These are phyloP conservation scores for Colistium nudipinnis DNA, from an alignment of 2,113 vertebrate species.

Conservation along the genomic window DNA sequence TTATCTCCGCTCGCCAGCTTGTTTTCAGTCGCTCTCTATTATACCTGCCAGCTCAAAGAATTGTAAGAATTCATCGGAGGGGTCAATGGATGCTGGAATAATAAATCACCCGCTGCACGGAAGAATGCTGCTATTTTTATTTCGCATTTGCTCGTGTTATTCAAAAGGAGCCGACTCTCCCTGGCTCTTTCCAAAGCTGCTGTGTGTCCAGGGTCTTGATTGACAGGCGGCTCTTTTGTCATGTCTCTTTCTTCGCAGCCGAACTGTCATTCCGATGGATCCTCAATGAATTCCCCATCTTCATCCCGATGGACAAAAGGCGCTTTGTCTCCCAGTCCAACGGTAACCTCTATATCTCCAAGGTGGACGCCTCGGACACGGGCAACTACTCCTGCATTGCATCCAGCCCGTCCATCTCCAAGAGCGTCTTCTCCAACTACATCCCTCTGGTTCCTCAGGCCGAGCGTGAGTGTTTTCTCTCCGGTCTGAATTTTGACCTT, in stretches of 20 bases:
- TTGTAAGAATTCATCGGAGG: conserved; percentile 49
- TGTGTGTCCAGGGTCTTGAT: conserved; percentile 36
- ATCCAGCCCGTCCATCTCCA: conserved; percentile 93
- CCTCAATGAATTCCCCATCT: conserved; percentile 96
- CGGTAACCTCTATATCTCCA: conserved; percentile 97
- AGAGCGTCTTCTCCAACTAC: conserved; percentile 98
- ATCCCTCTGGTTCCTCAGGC: conserved; percentile 91
- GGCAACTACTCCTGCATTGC: conserved; percentile 98
- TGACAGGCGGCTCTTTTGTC: conserved; percentile 44
- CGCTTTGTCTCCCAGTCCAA: conserved; percentile 94
- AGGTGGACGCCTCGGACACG: conserved; percentile 89
- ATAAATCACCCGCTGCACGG: conserved; percentile 19
- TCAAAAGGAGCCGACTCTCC: conserved; percentile 23
- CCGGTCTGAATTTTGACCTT: conserved; percentile 1
- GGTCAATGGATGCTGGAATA: conserved; percentile 64
- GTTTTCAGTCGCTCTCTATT: conserved; percentile 3
- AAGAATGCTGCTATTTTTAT: conserved; percentile 41
- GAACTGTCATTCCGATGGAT: conserved; percentile 97
- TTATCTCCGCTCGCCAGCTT: conserved; percentile 19
- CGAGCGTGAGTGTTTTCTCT: conserved; percentile 85
- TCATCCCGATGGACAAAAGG: conserved; percentile 91
- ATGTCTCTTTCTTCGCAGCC: conserved; percentile 75
- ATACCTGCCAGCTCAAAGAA: conserved; percentile 30
- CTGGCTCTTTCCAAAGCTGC: conserved; percentile 4
- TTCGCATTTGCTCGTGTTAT: conserved; percentile 35